Evolutionary conservation across 2,888 invertebrate genomes (phyloP), one percentile per base, ranked within the genome.

Genomic region (Andricus quercusramuli): DNA sequence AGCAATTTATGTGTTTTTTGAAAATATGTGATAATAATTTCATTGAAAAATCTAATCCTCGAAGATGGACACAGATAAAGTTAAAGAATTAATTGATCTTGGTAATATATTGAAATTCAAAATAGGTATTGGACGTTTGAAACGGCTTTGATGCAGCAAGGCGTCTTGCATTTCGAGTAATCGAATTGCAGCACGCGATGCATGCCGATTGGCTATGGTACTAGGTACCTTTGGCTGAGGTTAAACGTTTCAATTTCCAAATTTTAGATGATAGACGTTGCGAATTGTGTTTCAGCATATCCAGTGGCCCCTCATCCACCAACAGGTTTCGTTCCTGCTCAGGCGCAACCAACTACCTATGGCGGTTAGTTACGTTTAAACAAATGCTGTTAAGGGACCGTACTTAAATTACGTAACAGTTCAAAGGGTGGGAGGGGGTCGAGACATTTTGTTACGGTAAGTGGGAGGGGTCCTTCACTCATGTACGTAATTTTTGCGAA

Each of bases 281-380:
- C 86, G 86, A 90, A 87, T 88, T 92, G 85, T 92, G 92, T 92
- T 92, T 80, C 92, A 92, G 92, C 92, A 83, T 92, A 92, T 89
- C 92, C 92, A 81, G 92, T 92, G 88, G 91, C 92, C 83, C 92
- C 92, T 77, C 92, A 92, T 88, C 92, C 92, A 86, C 92, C 92
- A 83, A 92, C 92, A 84, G 92, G 92, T 85, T 92, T 92, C 85
- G 92, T 92, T 81, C 92, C 92, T 84, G 92, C 92, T 77, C 92
- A 89, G 81, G 90, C 92, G 76, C 92, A 92, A 83, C 91, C 92
- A 80, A 89, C 92, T 76, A 91, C 92, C 70, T 92, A 92, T 86
- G 92, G 92, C 84, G 92, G 92, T 92, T 82, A 85, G 87, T 82
- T 41, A 77, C 25, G 22, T 70, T 70, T 41, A 44, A 44, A 47